phyloP scores from a whole-genome alignment of 2,113 vertebrate genomes.

The Setophaga kirtlandii region DNA sequence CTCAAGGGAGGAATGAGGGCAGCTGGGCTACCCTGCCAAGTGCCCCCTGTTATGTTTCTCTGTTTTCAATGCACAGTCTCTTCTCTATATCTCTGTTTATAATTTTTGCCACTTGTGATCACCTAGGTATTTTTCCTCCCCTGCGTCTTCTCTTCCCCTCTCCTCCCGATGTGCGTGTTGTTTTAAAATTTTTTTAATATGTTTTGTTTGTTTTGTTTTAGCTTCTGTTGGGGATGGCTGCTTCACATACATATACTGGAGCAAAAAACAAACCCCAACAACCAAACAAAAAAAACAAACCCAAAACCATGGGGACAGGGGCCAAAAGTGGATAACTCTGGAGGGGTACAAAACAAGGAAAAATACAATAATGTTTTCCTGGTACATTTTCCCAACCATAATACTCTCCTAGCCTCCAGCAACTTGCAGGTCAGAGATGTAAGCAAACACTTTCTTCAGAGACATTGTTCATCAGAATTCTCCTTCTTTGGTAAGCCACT shows the following conservation, averaged over 20 bases:
- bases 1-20: not conserved
- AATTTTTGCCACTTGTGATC: not conserved
- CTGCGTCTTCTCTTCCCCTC: not conserved
- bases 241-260: not conserved
- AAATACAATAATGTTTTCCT: not conserved
- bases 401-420: slow-evolving; percentile 24
- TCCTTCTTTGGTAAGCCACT: not conserved
- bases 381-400: not conserved
- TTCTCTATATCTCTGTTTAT: not conserved
- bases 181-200: not conserved
- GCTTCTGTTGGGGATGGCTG: not conserved
- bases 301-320: not conserved
- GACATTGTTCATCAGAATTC: not conserved
- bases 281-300: not conserved
- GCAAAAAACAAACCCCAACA: not conserved
- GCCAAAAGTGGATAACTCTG: slow-evolving; percentile 10
- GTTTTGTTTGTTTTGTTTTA: not conserved
- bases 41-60: not conserved
- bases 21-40: not conserved
- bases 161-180: not conserved
- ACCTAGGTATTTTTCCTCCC: not conserved
- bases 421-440: not conserved
- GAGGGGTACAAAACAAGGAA: not conserved
- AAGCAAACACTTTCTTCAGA: slow-evolving; percentile 24
- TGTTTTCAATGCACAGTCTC: not conserved